These are phyloP conservation scores for Erebia aethiops DNA, from an alignment of 2,888 invertebrate species.

Conservation along the genomic window DNA sequence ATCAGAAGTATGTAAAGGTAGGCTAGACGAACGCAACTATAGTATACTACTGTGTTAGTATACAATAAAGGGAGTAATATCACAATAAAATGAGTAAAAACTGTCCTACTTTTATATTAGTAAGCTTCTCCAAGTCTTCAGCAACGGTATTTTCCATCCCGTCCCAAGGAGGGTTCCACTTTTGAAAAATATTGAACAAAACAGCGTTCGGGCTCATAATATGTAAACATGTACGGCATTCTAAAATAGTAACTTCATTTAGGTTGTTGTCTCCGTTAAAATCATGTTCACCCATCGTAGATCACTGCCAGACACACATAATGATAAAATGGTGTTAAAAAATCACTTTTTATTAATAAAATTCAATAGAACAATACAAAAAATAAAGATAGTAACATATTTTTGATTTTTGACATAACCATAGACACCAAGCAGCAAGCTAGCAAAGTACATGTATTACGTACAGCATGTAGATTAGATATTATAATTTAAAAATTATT, in stretches of 20 bases:
- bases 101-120: conserved; percentile 59
- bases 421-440: too few relatives aligned
- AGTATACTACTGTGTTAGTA: too few relatives aligned
- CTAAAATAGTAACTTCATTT: conserved; percentile 37
- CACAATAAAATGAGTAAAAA: neutral
- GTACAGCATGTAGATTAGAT: too few relatives aligned
- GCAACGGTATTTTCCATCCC: conserved; percentile 63
- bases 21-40: too few relatives aligned
- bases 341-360: conserved; percentile 19
- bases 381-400: too few relatives aligned
- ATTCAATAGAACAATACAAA: too few relatives aligned
- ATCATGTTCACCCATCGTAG: conserved; percentile 31
- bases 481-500: too few relatives aligned
- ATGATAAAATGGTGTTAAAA: conserved; percentile 16
- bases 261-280: conserved; percentile 1
- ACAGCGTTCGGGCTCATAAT: conserved; percentile 46
- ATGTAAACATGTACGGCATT: conserved; percentile 66
- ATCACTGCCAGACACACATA: conserved; percentile 24
- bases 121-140: conserved; percentile 60
- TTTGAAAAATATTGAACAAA: conserved; percentile 56
- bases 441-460: too few relatives aligned
- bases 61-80: neutral
- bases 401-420: too few relatives aligned
- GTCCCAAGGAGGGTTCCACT: conserved; percentile 60
- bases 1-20: too few relatives aligned